Evolutionary conservation across 1,140 invertebrate genomes (phyloP).

Genomic region (Fopius arisanus): DNA sequence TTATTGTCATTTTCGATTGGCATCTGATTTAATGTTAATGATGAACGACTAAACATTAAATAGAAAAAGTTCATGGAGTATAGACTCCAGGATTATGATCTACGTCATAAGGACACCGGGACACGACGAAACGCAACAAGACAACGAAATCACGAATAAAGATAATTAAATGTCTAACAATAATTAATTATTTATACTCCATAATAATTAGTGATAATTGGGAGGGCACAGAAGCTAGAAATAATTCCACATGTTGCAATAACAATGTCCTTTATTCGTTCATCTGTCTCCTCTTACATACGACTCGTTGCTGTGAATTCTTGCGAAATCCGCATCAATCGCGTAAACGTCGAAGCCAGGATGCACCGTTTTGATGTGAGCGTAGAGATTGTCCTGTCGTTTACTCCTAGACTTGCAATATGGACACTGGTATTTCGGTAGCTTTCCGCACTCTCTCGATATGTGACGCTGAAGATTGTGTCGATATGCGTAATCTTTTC

Average conservation of each 20-base stretch:
- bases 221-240: no score
- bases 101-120: no score
- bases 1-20: no score
- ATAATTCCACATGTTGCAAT: not conserved
- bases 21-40: no score
- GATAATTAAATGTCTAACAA: not conserved
- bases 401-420: not conserved
- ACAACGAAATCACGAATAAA: not conserved
- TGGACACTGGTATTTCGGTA: not conserved
- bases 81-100: no score
- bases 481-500: slow-evolving; percentile 55
- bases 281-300: not conserved
- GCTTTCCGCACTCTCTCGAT: not conserved
- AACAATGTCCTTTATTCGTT: not conserved
- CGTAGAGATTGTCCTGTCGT: not conserved
- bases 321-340: not conserved
- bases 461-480: not conserved
- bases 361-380: not conserved
- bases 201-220: no score
- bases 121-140: no score
- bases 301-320: not conserved
- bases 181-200: no score
- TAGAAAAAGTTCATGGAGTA: no score
- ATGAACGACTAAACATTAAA: no score
- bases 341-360: not conserved